These are phyloP conservation scores for Chauna torquata DNA, from an alignment of 2,113 vertebrate genomes.

Conservation along the genomic window DNA sequence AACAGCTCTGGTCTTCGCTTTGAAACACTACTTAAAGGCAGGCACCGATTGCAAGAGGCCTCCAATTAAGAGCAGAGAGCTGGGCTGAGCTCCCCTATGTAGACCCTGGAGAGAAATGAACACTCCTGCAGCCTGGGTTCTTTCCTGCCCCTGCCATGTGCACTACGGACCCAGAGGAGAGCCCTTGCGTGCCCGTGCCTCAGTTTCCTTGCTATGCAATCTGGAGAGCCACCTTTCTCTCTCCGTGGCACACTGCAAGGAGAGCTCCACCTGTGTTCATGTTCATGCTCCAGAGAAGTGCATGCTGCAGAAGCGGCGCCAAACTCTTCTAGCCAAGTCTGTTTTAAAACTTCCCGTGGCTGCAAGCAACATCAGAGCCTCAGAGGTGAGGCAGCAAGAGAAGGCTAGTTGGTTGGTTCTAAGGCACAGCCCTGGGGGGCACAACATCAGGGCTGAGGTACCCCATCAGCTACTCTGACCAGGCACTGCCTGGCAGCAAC, in stretches of 20 bases:
- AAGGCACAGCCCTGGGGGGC: neutral
- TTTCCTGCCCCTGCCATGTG: neutral
- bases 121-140: neutral
- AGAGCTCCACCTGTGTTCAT: neutral
- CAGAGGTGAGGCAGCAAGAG: neutral
- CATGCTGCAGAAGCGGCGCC: neutral
- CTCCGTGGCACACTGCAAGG: neutral
- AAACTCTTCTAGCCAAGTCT: neutral
- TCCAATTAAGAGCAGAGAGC: neutral
- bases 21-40: neutral
- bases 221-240: neutral
- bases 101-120: neutral
- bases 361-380: neutral
- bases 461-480: neutral
- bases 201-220: neutral
- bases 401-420: neutral
- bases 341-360: neutral
- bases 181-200: accelerated
- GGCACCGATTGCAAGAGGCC: neutral
- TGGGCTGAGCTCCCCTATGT: neutral
- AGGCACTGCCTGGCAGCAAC: neutral
- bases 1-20: neutral
- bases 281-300: neutral
- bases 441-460: neutral
- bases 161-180: neutral